Base-by-base conservation (phyloP, 2,113 vertebrate genomes). In the Scytalopus superciliaris region DNA sequence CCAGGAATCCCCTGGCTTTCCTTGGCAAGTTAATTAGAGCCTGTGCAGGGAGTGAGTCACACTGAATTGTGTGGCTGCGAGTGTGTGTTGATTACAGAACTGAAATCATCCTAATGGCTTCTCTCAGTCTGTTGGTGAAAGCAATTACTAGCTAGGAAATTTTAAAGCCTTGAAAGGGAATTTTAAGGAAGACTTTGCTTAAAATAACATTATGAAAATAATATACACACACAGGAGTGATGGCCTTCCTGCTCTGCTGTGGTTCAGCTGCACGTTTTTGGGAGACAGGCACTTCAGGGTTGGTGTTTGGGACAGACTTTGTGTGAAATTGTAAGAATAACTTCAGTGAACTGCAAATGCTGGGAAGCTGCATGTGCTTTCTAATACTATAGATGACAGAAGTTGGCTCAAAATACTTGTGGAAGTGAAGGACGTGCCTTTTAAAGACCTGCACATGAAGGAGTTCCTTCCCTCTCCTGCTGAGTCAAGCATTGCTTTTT, bases 11-110 rank as follows among this genome's bases (percentile, higher is more conserved):
- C 86, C 82, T 85, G 75, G 74, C 86, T 95, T 96, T 90, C 72
- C 85, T 95, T 80, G 0, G 21, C 79, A 83, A 95, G 84, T 94
- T 95, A 89, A 97, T 96, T 95, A 91, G 93, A 93, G 89, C 80
- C 80, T 84, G 87, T 83, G 88, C 57, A 50, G 81, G 90, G 81
- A 95, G 60, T 95, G 94, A 95, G 81, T 96, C 91, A 93, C 75
- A 8, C 79, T 39, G 93, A 64, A 77, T 81, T 37, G 78, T 75
- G 88, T 76, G 83, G 27, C 76, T 95, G 80, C 35, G 66, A 49
- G 75, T 16, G 33, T 83, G 67, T 55, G 78, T 81, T 90, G 94
- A 91, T 95, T 96, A 90, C 88, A 83, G 94, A 62, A 70, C 75
- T 70, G 84, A 91, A 92, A 88, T 96, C 87, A 69, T 77, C 40